Evolutionary conservation across 2,113 vertebrate genomes (phyloP), one percentile per base, ranked within the genome.

Genomic region (Hepsetus odoe): DNA sequence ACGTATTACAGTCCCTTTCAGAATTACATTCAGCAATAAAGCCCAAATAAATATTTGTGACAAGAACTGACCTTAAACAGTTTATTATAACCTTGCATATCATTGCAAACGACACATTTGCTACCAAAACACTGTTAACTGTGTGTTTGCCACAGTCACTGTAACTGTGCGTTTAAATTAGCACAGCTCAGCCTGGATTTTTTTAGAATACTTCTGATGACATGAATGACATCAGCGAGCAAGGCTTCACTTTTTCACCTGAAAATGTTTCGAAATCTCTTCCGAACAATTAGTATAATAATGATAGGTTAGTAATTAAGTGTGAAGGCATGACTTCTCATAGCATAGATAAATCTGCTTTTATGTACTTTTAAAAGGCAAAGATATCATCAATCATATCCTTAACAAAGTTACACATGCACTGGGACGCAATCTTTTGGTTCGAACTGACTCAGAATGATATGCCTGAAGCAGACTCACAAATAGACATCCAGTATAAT

Each of bases 281-380:
- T 89, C 90, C 88, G 89, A 84, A 80, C 81, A 81, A 68, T 81
- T 90, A 91, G 91, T 91, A 91, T 92, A 91, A 92, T 91, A 91
- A 91, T 92, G 89, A 91, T 88, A 84, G 88, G 72, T 85, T 73
- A 89, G 88, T 90, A 90, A 91, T 91, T 88, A 91, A 87, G 84
- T 89, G 87, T 86, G 86, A 88, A 89, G 88, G 82, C 87, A 20
- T 35, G 30, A 18, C 28, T 58, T 74, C 22, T 67, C 42, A 58
- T 42, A 62, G 32, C 35, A 30, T n/a, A 22, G 40, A 38, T 24
- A 26, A 2, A 30, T 59, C 28, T 30, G 22, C 26, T 10, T 61
- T 74, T 74, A 26, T 0, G 16, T 42, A 44, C 24, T 30, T 59
- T 61, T 44, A 61, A 74, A 30, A 73, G 33, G 8, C 35, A 38